Evolutionary conservation across 1,140 invertebrate genomes (phyloP), one percentile per base, ranked within the genome.

Genomic region (Tribolium castaneum): DNA sequence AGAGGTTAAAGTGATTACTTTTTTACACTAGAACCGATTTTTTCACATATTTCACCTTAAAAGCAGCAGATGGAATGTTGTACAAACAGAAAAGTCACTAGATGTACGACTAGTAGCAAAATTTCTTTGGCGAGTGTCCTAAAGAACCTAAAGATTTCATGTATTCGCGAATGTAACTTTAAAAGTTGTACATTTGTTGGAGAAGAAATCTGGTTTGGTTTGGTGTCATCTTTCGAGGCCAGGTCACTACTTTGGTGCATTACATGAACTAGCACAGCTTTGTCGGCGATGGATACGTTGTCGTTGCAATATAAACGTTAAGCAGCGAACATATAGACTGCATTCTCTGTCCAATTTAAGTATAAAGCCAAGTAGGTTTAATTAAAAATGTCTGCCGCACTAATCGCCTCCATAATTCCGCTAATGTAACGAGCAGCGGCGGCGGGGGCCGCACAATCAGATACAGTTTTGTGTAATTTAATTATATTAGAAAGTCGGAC

Each of bases 401-500:
- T 72, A 72, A 72, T 72, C 45, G 45, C 45, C 45, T 19, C 45
- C 51, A 54, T 72, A 72, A 54, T 72, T 66, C 59, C 59, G 51
- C 45, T 72, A 51, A 72, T 76, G 54, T 49, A 75, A 54, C 45
- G 45, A 66, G 49, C 59, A 49, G 52, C 16, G 59, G 34, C 51
- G 54, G 54, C 54, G 51, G 73, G 70, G 50, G 22, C 22, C 35
- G 39, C 34, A 12, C 74, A 59, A 66, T 76, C 59, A 70, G 62
- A 70, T 70, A 52, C 59, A 49, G 22, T 70, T 52, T 50, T 70
- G 39, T 52, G 45, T 70, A 76, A 76, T 76, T 76, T 70, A 70
- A 70, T 70, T 66, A 70, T 70, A 76, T 76, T 76, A 66, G 72
- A 73, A 73, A 73, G 71, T 73, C 71, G 71, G 51, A 56, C 70